Percentiles rank a stretch among this genome's conserved stretches.
Conservation (phyloP, 2,888 invertebrate species). For the Ochropleura plecta region DNA sequence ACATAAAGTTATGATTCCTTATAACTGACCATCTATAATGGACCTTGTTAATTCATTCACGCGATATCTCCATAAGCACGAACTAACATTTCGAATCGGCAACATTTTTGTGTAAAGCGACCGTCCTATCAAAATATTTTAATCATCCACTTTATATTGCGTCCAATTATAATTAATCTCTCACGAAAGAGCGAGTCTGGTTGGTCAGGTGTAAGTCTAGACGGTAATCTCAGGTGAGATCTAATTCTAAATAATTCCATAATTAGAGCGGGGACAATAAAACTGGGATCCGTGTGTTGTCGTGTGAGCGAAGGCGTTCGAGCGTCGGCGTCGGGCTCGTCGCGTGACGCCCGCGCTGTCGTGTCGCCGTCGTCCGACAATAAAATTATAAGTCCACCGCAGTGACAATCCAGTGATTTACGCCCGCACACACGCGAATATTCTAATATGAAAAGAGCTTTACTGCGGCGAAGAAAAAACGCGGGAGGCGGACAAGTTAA, state of each 20-base stretch:
- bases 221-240: constrained; percentile 86
- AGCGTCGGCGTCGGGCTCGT: constrained; percentile 62
- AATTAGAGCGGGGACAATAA: constrained; percentile 87
- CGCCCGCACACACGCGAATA: constrained; percentile 89
- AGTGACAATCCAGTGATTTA: constrained; percentile 91
- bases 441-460: constrained; percentile 87
- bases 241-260: constrained; percentile 83
- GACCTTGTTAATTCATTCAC: constrained; percentile 68
- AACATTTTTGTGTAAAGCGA: constrained; percentile 68
- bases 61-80: constrained; percentile 75
- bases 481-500: constrained; percentile 86
- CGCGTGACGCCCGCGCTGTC: constrained; percentile 85
- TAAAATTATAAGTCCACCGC: constrained; percentile 90
- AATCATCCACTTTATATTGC: constrained; percentile 82
- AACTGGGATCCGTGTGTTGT: constrained; percentile 82
- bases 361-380: constrained; percentile 89
- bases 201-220: constrained; percentile 79
- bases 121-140: constrained; percentile 81
- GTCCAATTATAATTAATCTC: constrained; percentile 88
- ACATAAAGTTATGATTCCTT: constrained; percentile 58
- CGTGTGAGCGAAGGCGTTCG: constrained; percentile 76
- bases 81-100: constrained; percentile 71
- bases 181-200: constrained; percentile 83
- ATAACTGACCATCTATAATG: constrained; percentile 65
- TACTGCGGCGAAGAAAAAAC: constrained; percentile 82